Evolutionary conservation across 2,888 invertebrate species (phyloP), one percentile per base, ranked within the genome.

Genomic region (Rosalia funebris): DNA sequence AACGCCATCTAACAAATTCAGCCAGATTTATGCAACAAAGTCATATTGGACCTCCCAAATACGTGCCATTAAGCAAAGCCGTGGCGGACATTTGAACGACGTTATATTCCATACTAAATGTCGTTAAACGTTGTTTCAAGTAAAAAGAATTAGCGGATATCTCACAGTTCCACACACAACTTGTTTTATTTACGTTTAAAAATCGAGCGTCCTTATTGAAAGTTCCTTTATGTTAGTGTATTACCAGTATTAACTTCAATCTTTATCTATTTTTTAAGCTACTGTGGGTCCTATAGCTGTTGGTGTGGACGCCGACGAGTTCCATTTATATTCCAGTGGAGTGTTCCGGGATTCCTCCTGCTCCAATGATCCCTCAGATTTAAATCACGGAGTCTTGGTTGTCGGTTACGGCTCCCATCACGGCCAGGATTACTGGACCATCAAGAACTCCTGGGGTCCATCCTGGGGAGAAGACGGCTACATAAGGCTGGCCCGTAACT

Each of bases 331-430:
- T 39, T 55, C 55, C n/a, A 60, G 60, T 14, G 67, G 68, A 14
- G 50, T 62, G 0, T 62, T 50, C 17, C 86, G 86, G 77, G 94
- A 95, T 69, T 87, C 88, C 39, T 80, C 87, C 48, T 96, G 96
- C 83, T 88, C 89, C 0, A 77, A 83, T 25, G 71, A 82, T 0
- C 83, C 96, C 76, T 96, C 82, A 93, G 16, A 96, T 76, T 96
- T 82, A 93, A 16, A 91, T 94, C 57, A 94, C 93, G 83, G 94
- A 94, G 83, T 92, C 92, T 55, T 93, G 91, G 25, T 14, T 20
- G 20, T 45, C 10, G 44, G 44, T 1, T 45, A 45, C 14, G 44
- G 25, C 11, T 11, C 20, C 5, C 7, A n/a, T n/a, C 11, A 19
- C 2, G 25, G 44, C 5, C 20, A 25, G 1, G 44, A 45, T 14